A percentile compares a stretch with the other conserved stretches of the same genome.
phyloP scores from a whole-genome alignment of 1,140 invertebrate genomes.

The Metopolophium dirhodum region DNA sequence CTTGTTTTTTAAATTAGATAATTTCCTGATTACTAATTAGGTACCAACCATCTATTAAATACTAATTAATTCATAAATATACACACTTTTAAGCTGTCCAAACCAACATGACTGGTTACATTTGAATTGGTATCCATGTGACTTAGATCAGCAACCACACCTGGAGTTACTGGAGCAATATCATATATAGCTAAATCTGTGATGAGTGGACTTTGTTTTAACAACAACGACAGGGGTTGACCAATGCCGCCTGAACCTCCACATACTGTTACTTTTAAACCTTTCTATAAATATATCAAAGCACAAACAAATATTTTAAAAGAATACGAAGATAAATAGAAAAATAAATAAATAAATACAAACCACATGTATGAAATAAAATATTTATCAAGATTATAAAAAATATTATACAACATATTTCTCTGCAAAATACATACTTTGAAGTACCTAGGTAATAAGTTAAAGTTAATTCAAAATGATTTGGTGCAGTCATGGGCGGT shows the following conservation, averaged over 20 bases:
- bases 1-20: background rate
- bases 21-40: background rate
- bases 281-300: slow-evolving; percentile 58
- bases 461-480: too few species aligned
- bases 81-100: slow-evolving; percentile 75
- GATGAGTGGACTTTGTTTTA: slow-evolving; percentile 89
- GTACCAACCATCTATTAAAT: background rate
- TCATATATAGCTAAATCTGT: slow-evolving; percentile 89
- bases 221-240: slow-evolving; percentile 93
- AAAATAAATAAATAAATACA: background rate
- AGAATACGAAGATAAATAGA: background rate
- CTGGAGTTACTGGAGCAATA: slow-evolving; percentile 89
- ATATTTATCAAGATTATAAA: background rate
- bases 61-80: background rate
- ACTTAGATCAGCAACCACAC: slow-evolving; percentile 96
- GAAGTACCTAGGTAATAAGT: background rate
- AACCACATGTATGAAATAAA: background rate
- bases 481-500: too few species aligned
- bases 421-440: background rate
- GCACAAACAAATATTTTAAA: background rate
- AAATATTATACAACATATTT: background rate
- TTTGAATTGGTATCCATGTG: slow-evolving; percentile 91
- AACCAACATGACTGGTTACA: slow-evolving; percentile 82
- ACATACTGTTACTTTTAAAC: slow-evolving; percentile 88
- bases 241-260: slow-evolving; percentile 98